Conservation (phyloP, 2,797 vertebrate species). For the Cyclopterus lumpus region DNA sequence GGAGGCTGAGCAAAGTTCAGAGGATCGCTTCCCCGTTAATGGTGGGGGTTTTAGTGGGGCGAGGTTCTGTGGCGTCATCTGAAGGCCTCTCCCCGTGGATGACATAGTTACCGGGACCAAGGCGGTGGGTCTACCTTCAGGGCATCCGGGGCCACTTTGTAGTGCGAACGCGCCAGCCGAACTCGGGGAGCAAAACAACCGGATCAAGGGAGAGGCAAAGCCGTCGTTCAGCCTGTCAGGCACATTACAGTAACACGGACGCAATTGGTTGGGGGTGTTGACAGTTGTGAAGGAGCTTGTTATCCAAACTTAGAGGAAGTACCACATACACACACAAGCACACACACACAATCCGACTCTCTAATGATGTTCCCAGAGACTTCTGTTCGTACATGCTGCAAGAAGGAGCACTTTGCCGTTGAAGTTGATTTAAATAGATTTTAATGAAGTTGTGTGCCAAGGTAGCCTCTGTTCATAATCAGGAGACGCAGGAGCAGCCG, state of each 20-base stretch:
- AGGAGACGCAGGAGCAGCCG: slow-evolving; percentile 74
- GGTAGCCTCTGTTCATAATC: slow-evolving; percentile 84
- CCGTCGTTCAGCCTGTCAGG: slow-evolving; percentile 76
- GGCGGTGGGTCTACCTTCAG: slow-evolving; percentile 71
- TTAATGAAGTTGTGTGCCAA: slow-evolving; percentile 85
- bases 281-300: slow-evolving; percentile 84
- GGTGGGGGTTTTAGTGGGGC: slow-evolving; percentile 45
- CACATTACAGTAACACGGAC: slow-evolving; percentile 76
- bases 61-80: slow-evolving; percentile 54
- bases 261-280: slow-evolving; percentile 79
- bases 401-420: slow-evolving; percentile 79
- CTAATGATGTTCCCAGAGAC: slow-evolving; percentile 86
- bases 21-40: slow-evolving; percentile 62
- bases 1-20: slow-evolving; percentile 70
- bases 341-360: slow-evolving; percentile 33
- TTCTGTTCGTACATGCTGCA: slow-evolving; percentile 74
- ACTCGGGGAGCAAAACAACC: slow-evolving; percentile 75
- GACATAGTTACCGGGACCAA: slow-evolving; percentile 72
- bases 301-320: slow-evolving; percentile 81
- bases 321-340: slow-evolving; percentile 43
- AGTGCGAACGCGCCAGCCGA: slow-evolving; percentile 61
- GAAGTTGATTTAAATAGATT: slow-evolving; percentile 90
- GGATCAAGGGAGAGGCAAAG: slow-evolving; percentile 71
- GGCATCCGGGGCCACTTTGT: slow-evolving; percentile 73
- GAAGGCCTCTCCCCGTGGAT: slow-evolving; percentile 65